Percentiles rank a stretch among this genome's conserved stretches.
These are phyloP conservation scores for Numenius phaeopus DNA, from an alignment of 2,797 vertebrate species.

Conservation along the genomic window DNA sequence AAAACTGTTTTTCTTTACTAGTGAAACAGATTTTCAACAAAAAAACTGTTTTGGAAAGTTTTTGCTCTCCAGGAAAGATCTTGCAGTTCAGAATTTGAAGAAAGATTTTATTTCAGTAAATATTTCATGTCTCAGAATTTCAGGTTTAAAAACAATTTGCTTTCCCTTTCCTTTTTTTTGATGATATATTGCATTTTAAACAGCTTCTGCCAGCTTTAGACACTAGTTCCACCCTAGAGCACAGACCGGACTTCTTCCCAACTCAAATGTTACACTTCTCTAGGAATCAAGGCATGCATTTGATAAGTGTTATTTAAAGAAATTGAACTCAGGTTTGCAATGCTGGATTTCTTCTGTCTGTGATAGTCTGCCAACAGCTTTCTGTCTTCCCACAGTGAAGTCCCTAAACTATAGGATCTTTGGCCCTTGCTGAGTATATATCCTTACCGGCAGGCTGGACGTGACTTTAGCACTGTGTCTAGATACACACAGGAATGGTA, in stretches of 20 bases:
- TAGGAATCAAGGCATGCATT: not conserved
- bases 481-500: rapidly evolving
- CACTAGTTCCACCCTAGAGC: not conserved
- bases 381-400: not conserved
- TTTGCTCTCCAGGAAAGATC: not conserved
- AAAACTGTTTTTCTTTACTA: not conserved
- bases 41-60: not conserved
- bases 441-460: not conserved
- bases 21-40: not conserved
- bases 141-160: not conserved
- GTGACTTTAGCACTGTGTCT: not conserved
- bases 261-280: not conserved
- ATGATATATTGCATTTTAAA: not conserved
- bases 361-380: not conserved
- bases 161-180: not conserved
- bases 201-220: not conserved
- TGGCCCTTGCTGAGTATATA: not conserved
- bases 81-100: not conserved
- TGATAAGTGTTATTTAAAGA: not conserved
- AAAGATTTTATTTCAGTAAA: not conserved
- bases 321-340: not conserved
- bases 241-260: not conserved
- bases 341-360: not conserved
- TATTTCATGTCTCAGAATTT: not conserved
- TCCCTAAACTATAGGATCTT: not conserved